These are phyloP conservation scores for Euleptes europaea DNA, from an alignment of 2,113 vertebrate genomes.

Conservation along the genomic window DNA sequence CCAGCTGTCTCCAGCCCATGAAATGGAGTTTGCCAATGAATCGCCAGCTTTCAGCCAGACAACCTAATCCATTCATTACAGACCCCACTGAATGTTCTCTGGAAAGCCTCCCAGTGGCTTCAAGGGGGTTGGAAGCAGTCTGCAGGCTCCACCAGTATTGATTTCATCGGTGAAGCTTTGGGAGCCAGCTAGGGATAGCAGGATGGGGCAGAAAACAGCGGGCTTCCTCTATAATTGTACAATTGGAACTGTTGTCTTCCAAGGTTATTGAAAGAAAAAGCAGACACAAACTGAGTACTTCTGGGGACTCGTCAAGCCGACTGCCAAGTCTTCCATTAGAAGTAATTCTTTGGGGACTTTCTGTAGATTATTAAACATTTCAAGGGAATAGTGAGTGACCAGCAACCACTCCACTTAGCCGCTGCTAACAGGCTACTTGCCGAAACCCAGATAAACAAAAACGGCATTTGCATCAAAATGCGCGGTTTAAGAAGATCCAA, in stretches of 20 bases:
- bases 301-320: neutral
- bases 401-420: slow-evolving; percentile 43
- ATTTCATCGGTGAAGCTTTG: slow-evolving; percentile 1
- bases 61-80: no score
- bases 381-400: slow-evolving; percentile 38
- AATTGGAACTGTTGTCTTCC: slow-evolving; percentile 24
- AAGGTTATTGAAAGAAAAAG: slow-evolving; percentile 32
- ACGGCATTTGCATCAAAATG: neutral
- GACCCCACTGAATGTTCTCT: neutral
- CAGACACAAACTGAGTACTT: slow-evolving; percentile 33
- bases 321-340: slow-evolving; percentile 55
- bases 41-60: no score
- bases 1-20: no score
- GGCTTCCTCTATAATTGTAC: neutral
- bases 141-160: neutral
- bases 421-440: slow-evolving; percentile 36
- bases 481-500: neutral
- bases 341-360: slow-evolving; percentile 49
- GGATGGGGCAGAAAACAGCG: slow-evolving; percentile 13
- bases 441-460: slow-evolving; percentile 28
- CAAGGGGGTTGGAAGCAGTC: accelerated
- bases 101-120: neutral
- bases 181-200: neutral
- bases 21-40: no score
- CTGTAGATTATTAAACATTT: slow-evolving; percentile 42